Base-by-base conservation (phyloP, 2,888 invertebrate genomes). In the Drosophila rellima region DNA sequence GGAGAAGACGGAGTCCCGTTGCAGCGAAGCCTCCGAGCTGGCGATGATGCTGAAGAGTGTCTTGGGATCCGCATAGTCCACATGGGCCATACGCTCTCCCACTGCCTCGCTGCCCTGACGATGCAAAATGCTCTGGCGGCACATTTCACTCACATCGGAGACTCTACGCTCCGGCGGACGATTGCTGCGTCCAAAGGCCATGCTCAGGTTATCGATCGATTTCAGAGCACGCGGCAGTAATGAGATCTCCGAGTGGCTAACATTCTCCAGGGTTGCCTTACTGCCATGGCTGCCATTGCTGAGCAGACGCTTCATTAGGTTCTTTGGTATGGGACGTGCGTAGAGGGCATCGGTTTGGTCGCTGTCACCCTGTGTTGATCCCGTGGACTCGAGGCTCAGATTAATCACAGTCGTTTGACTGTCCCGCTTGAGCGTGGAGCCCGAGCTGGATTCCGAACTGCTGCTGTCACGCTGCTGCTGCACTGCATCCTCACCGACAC, bases 1-100 rank as follows among this genome's bases (percentile, higher is more conserved):
- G 2, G 93, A 93, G 67, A 92, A 91, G 20, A 92, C 92, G 0
- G 93, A 93, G 70, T 93, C 93, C 3, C 92, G 81, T 64, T 92
- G 92, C 48, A 90, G 65, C 33, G 86, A 82, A 0, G 80, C 71
- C n/a, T 90, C 89, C 2, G 91, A 91, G 63, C 71, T 80, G 56
- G 72, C 78, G 18, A 77, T 74, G 39, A 80, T 67, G 42, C 85
- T 68, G n/a, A 81, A 80, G 42, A 94, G 94, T 17, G 95, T 95
- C 52, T 95, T 94, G 0, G 97, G 97, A 91, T 97, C 96, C 0
- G 96, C 96, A 84, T 97, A 97, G 90, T 97, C 97, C 0, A 96
- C 95, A 79, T 96, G 95, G 0, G 98, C 98, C 90, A 98, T 97
- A 74, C 97, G 95, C 40, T 97, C 97, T 0, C 97, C 97, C 77